Conservation (phyloP, 2,888 invertebrate genomes). For the Doris montereyensis region DNA sequence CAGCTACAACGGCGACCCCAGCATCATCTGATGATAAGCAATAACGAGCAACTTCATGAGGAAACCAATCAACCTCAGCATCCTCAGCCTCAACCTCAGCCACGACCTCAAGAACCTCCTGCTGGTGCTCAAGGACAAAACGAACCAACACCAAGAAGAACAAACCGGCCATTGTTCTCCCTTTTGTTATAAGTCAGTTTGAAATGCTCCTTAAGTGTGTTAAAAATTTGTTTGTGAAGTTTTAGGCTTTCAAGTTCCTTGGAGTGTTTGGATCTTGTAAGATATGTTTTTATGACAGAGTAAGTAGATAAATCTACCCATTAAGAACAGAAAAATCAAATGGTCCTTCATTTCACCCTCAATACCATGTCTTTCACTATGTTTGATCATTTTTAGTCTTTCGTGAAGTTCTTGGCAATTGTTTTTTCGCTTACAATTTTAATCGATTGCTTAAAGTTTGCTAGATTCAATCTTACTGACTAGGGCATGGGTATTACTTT, state of each 20-base stretch:
- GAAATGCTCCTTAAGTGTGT: background rate
- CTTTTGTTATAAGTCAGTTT: slow-evolving; percentile 43
- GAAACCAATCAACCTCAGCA: slow-evolving; percentile 35
- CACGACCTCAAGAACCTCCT: background rate
- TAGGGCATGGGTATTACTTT: too few species aligned
- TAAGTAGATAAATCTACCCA: too few species aligned
- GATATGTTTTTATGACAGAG: background rate
- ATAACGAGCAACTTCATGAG: slow-evolving; percentile 36
- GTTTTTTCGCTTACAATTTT: too few species aligned
- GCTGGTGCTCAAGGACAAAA: background rate
- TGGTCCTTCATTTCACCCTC: too few species aligned
- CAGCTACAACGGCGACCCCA: slow-evolving; percentile 32
- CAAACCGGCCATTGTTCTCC: slow-evolving; percentile 46
- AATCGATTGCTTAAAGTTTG: too few species aligned
- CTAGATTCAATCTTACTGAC: too few species aligned
- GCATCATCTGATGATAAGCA: slow-evolving; percentile 33
- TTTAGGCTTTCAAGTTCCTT: background rate
- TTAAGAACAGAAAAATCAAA: too few species aligned
- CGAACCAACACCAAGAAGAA: slow-evolving; percentile 15
- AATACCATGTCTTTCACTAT: too few species aligned
- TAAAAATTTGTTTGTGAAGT: background rate
- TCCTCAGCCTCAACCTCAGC: slow-evolving; percentile 29
- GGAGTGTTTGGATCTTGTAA: too few species aligned
- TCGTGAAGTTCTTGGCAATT: too few species aligned
- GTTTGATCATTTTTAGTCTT: too few species aligned